phyloP scores from a whole-genome alignment of 2,888 invertebrate species.

The Drosophila kokeensis region DNA sequence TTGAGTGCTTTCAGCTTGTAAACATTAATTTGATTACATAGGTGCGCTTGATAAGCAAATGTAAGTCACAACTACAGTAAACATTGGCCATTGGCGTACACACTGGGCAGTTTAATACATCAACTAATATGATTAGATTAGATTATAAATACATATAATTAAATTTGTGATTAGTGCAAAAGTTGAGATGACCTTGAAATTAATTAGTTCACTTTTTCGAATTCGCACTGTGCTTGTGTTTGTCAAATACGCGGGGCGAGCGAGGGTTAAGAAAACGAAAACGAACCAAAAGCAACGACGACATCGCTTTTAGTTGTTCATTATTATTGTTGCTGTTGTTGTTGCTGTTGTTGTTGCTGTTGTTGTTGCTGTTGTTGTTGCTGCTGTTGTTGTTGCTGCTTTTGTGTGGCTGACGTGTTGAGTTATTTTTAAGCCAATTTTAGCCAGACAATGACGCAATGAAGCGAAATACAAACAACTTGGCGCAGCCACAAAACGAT shows the following conservation, averaged over 20 bases:
- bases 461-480: constrained; percentile 64
- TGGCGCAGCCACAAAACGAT: constrained; percentile 52
- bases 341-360: constrained; percentile 17
- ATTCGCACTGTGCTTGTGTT: constrained; percentile 49
- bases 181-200: constrained; percentile 58
- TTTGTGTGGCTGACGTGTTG: constrained; percentile 77
- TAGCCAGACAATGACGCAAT: constrained; percentile 81
- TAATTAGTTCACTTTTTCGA: constrained; percentile 61
- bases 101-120: not conserved
- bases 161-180: constrained; percentile 26
- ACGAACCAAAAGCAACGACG: constrained; percentile 31
- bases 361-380: constrained; percentile 9
- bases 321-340: constrained; percentile 15
- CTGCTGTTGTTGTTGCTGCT: constrained; percentile 13
- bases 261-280: constrained; percentile 32
- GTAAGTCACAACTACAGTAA: constrained; percentile 27
- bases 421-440: constrained; percentile 82
- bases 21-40: constrained; percentile 40
- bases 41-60: constrained; percentile 40
- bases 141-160: not conserved
- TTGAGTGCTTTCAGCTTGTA: constrained; percentile 23
- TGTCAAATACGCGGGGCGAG: constrained; percentile 40
- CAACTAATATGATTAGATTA: not conserved
- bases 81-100: not conserved
- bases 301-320: constrained; percentile 22